These are phyloP conservation scores for Grammomys surdaster DNA, from an alignment of 2,113 vertebrate species.

Conservation along the genomic window DNA sequence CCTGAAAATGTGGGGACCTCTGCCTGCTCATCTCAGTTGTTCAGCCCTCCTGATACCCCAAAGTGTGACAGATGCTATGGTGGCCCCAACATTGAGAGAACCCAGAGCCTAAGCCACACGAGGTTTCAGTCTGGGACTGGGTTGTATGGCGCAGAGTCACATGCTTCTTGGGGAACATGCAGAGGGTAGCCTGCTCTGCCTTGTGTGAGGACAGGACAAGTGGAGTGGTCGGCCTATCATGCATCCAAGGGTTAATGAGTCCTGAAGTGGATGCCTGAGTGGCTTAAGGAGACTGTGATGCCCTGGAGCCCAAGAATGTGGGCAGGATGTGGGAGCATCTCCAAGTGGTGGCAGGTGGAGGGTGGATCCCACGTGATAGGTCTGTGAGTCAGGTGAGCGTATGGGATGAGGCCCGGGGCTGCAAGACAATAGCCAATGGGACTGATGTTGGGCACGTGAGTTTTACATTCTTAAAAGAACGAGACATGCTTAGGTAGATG, in stretches of 20 bases:
- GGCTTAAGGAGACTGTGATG: neutral
- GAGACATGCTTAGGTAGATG: neutral
- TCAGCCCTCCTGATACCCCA: neutral
- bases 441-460: accelerated
- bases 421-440: neutral
- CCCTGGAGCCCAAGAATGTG: neutral
- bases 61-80: neutral
- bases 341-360: neutral
- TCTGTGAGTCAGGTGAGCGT: neutral
- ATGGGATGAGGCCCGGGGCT: neutral
- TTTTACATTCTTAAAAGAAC: neutral
- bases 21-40: neutral
- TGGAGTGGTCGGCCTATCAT: neutral
- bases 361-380: neutral
- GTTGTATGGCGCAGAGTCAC: neutral
- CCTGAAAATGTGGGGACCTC: neutral
- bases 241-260: neutral
- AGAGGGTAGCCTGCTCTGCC: neutral
- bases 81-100: accelerated
- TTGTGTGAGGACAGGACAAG: accelerated
- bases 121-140: neutral
- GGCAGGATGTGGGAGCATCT: neutral
- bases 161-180: too few relatives aligned
- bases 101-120: accelerated
- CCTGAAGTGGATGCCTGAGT: neutral